Percentiles rank a stretch among this genome's conserved stretches.
These are phyloP conservation scores for Listronotus bonariensis DNA, from an alignment of 1,140 invertebrate species.

Conservation along the genomic window DNA sequence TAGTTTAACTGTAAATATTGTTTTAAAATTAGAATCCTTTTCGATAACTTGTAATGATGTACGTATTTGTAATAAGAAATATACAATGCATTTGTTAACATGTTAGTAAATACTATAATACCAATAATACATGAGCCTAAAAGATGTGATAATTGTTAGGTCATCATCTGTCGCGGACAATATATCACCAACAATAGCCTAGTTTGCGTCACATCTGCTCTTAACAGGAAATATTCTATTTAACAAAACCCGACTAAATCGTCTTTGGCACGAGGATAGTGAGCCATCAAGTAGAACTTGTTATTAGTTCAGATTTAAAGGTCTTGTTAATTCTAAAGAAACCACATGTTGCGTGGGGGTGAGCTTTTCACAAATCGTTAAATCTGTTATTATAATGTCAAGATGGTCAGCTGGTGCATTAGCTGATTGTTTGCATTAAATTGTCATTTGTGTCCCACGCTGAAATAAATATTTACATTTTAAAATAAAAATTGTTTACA, in stretches of 20 bases:
- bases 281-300: constrained; percentile 22
- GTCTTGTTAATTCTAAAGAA: constrained; percentile 24
- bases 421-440: background rate
- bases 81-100: background rate
- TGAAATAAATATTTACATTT: no score
- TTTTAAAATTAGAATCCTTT: no score
- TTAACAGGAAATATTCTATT: constrained; percentile 29
- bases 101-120: background rate
- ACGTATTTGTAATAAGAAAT: no score
- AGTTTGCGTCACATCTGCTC: constrained; percentile 35
- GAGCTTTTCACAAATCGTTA: constrained; percentile 21
- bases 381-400: constrained; percentile 26
- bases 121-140: background rate
- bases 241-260: constrained; percentile 5
- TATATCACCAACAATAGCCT: constrained; percentile 23
- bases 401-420: constrained; percentile 9
- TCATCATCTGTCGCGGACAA: constrained; percentile 28
- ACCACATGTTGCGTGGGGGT: constrained; percentile 24
- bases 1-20: no score
- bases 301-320: constrained; percentile 28
- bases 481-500: no score
- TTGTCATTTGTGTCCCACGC: no score
- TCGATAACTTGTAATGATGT: no score
- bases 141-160: constrained; percentile 15
- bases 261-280: constrained; percentile 28